phyloP scores from a whole-genome alignment of 2,888 invertebrate species.

The Trissolcus japonicus region DNA sequence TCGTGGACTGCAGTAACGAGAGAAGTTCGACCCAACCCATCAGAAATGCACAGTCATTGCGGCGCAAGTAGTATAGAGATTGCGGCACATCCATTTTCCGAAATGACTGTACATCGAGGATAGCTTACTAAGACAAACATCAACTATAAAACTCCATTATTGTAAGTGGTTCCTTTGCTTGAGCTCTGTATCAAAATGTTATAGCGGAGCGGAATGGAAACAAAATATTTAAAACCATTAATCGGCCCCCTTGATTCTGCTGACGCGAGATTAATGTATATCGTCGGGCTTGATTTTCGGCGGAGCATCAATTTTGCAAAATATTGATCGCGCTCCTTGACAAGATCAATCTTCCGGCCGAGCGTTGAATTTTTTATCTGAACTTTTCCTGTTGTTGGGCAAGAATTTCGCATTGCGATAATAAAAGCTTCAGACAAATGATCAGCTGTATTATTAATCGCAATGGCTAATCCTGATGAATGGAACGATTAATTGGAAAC shows the following conservation, averaged over 20 bases:
- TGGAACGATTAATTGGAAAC: constrained; percentile 36
- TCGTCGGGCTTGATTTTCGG: constrained; percentile 35
- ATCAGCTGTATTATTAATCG: constrained; percentile 4
- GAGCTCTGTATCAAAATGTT: constrained; percentile 40
- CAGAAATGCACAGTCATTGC: constrained; percentile 59
- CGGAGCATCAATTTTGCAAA: constrained; percentile 17
- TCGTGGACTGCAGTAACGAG: constrained; percentile 55
- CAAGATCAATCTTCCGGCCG: background rate
- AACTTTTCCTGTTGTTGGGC: background rate
- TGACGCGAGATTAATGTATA: constrained; percentile 35
- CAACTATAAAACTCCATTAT: constrained; percentile 54
- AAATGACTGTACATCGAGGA: constrained; percentile 57
- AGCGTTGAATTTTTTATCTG: constrained; percentile 4
- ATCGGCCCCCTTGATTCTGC: constrained; percentile 32
- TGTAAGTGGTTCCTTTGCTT: constrained; percentile 53
- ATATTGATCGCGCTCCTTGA: constrained; percentile 28
- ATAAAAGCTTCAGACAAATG: no score
- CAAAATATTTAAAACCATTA: constrained; percentile 48
- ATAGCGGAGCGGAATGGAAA: constrained; percentile 41
- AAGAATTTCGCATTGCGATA: background rate
- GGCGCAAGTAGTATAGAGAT: constrained; percentile 55
- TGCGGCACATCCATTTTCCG: constrained; percentile 54
- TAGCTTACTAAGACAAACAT: constrained; percentile 51
- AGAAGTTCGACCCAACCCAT: constrained; percentile 54
- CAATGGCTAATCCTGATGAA: constrained; percentile 28